Base-by-base conservation (phyloP, 1,140 invertebrate species). In the Heliothis subflexa region DNA sequence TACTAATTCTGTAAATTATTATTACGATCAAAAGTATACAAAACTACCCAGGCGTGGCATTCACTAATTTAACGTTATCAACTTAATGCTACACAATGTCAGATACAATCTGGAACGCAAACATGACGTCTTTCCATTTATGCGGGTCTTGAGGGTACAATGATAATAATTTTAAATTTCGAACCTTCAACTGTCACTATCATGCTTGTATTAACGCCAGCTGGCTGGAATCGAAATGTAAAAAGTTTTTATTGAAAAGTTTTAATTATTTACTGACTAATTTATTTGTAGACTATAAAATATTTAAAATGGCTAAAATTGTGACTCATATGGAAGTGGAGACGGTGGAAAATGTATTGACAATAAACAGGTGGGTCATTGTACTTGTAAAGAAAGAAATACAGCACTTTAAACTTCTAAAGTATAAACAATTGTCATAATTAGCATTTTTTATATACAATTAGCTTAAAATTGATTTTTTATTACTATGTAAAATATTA, bases 301-400 rank as follows among this genome's bases (percentile, higher is more conserved):
- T 52, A 59, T 16, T 82, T 61, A 86, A 59, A 52, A 91, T 91
- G 88, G 82, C 83, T 74, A 86, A 85, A 16, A 50, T 86, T 14
- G 49, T 90, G 21, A 87, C 83, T 59, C 79, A 86, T 47, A 83
- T 86, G 66, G 81, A 91, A 66, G 79, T 92, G 49, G 88, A 64
- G 40, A 87, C 83, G 1, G 59, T 89, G 11, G 89, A 91, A 85
- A 80, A 83, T 68, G 83, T 84, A 3, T 70, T 85, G 14, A 88
- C 84, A 18, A 40, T 9, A 9, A 40, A 40, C 33, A 83, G 88
- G 89, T 89, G 80, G 66, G 78, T 82, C 62, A 73, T 49, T 7
- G n/a, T 3, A n/a, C 13, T 52, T 40, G 33, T 40, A 40, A n/a
- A n/a, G n/a, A n/a, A n/a, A n/a, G 33, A 40, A 40, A 40, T 5